A percentile compares a stretch with the other conserved stretches of the same genome.
These are phyloP conservation scores for Dryococelus australis DNA, from an alignment of 2,888 invertebrate species.

Conservation along the genomic window DNA sequence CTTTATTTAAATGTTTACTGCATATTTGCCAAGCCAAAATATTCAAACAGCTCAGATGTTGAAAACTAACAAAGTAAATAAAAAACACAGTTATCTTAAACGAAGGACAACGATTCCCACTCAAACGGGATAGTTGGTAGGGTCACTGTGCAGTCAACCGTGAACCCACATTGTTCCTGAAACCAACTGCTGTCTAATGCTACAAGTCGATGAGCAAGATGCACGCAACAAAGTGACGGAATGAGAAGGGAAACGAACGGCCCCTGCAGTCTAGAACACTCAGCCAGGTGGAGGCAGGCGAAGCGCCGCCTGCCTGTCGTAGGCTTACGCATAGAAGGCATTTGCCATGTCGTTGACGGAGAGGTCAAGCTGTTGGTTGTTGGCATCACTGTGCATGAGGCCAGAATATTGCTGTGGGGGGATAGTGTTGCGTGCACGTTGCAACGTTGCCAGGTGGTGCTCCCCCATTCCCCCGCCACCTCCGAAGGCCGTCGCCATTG, in stretches of 20 bases:
- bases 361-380: conserved; percentile 38
- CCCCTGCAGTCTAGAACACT: too few species aligned
- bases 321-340: conserved; percentile 38
- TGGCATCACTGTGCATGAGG: conserved; percentile 31
- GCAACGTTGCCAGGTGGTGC: conserved; percentile 30
- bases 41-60: not conserved
- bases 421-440: conserved; percentile 32
- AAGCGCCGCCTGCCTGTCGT: not conserved
- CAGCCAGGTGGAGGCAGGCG: too few species aligned
- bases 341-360: conserved; percentile 41
- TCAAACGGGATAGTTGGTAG: too few species aligned
- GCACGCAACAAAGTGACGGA: too few species aligned
- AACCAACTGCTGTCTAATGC: not conserved
- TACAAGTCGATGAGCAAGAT: too few species aligned
- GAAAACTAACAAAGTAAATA: too few species aligned
- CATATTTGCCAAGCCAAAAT: not conserved
- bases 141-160: not conserved
- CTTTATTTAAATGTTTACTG: too few species aligned
- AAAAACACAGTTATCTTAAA: too few species aligned
- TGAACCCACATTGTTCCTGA: not conserved
- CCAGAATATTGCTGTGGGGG: conserved; percentile 34
- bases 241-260: not conserved
- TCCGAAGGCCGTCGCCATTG: conserved; percentile 29
- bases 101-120: too few species aligned
- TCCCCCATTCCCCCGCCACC: conserved; percentile 36